A percentile compares a stretch with the other conserved stretches of the same genome.
These are phyloP conservation scores for Paratilapia polleni DNA, from an alignment of 2,113 vertebrate genomes.

Conservation along the genomic window DNA sequence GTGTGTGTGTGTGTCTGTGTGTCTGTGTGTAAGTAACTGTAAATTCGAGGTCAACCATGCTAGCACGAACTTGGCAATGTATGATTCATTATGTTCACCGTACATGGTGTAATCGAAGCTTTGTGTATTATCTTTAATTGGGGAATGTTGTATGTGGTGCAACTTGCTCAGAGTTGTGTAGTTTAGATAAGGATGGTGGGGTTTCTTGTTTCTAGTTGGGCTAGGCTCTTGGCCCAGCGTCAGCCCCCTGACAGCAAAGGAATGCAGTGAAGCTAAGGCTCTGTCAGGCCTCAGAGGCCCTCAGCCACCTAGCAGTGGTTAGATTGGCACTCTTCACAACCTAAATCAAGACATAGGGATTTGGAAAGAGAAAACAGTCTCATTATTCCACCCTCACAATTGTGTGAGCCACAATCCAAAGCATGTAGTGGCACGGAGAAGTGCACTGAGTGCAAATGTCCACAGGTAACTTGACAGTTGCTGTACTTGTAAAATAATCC, in stretches of 20 bases:
- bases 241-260: constrained; percentile 1
- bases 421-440: neutral
- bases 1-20: neutral
- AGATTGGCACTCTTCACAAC: neutral
- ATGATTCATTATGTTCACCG: no score
- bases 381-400: constrained; percentile 1
- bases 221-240: neutral
- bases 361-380: constrained; percentile 17
- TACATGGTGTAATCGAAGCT: neutral
- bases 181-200: neutral
- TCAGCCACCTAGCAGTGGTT: neutral
- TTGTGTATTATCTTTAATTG: neutral
- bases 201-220: neutral
- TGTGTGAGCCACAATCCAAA: neutral
- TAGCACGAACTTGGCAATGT: no score
- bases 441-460: neutral
- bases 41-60: no score
- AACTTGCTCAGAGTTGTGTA: neutral
- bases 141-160: neutral
- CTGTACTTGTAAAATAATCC: constrained; percentile 4
- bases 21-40: no score
- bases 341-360: constrained; percentile 7
- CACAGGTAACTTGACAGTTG: neutral
- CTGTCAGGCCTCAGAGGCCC: neutral
- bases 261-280: neutral